Conservation (phyloP, 53 echinoderm and acorn worm species). For the Echinarachnius parma region DNA sequence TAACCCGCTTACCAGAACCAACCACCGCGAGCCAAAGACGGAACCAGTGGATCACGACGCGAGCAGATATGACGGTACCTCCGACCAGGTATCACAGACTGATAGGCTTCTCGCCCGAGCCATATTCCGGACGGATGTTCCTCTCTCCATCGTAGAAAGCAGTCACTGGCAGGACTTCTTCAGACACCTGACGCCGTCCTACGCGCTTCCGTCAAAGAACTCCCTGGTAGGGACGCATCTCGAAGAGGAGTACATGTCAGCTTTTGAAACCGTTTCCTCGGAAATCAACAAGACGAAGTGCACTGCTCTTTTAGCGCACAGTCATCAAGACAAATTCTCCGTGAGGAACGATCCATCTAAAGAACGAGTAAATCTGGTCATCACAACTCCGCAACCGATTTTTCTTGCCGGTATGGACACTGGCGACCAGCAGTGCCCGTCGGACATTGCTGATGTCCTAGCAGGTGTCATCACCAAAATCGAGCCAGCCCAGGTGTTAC, state of each 20-base stretch:
- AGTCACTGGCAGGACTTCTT: slow-evolving; percentile 16
- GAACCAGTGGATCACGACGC: neutral
- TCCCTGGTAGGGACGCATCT: slow-evolving; percentile 9
- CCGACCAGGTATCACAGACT: neutral
- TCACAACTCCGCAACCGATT: slow-evolving; percentile 25
- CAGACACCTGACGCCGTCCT: slow-evolving; percentile 4
- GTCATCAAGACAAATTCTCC: neutral
- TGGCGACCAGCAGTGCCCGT: slow-evolving; percentile 9
- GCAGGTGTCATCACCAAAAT: slow-evolving; percentile 12
- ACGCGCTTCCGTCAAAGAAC: slow-evolving; percentile 18
- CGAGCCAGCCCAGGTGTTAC: neutral
- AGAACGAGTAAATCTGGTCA: neutral
- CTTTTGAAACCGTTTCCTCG: slow-evolving; percentile 2
- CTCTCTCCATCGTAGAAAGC: slow-evolving; percentile 13
- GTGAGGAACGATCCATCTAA: neutral
- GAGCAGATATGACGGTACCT: neutral
- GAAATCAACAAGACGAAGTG: slow-evolving; percentile 15
- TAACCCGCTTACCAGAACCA: neutral
- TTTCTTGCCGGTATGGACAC: slow-evolving; percentile 20
- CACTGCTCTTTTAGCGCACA: slow-evolving; percentile 5
- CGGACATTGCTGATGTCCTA: slow-evolving; percentile 9
- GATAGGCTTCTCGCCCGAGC: slow-evolving; percentile 22
- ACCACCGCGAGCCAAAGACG: neutral
- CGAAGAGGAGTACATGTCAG: slow-evolving; percentile 30
- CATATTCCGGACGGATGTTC: slow-evolving; percentile 11